Conservation (phyloP, 92 coral and sea anemone genomes). For the Palythoa grandis region DNA sequence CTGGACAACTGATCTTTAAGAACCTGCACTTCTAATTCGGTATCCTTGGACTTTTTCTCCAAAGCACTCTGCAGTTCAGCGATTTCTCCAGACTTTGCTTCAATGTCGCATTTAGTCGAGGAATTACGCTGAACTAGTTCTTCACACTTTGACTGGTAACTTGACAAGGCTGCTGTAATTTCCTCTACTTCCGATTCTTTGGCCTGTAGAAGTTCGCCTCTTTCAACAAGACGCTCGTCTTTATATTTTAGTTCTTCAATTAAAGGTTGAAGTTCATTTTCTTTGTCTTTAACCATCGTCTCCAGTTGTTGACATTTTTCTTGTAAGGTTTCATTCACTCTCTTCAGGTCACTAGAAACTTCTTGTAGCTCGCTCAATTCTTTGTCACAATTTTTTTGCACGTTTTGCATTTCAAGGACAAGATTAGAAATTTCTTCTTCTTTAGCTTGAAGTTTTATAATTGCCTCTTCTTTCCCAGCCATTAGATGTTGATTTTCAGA, state of each 20-base stretch:
- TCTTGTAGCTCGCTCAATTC: conserved; percentile 54
- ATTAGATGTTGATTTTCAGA: conserved; percentile 52
- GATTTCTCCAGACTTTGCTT: conserved; percentile 51
- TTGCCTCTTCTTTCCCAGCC: conserved; percentile 55
- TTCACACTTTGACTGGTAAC: conserved; percentile 21
- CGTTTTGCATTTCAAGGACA: conserved; percentile 42
- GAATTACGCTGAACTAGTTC: conserved; percentile 12
- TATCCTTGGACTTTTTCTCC: conserved; percentile 40
- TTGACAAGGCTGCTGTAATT: conserved; percentile 9
- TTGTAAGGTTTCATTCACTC: conserved; percentile 33
- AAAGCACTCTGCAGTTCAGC: conserved; percentile 41
- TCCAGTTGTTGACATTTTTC: conserved; percentile 52
- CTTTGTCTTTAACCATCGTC: conserved; percentile 47
- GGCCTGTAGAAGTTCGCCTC: conserved; percentile 2
- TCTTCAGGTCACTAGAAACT: conserved; percentile 47
- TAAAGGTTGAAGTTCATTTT: conserved; percentile 28
- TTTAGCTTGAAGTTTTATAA: conserved; percentile 44
- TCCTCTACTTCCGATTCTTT: conserved; percentile 14
- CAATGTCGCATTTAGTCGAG: conserved; percentile 27
- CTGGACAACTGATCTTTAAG: conserved; percentile 40
- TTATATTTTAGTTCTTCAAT: not conserved
- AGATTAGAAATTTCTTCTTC: conserved; percentile 58
- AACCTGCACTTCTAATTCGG: conserved; percentile 54
- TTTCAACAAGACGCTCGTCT: conserved; percentile 27
- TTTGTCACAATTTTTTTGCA: conserved; percentile 50